A percentile compares a stretch with the other conserved stretches of the same genome.
phyloP scores from a whole-genome alignment of 2,797 vertebrate species.

The Neosalanx taihuensis region DNA sequence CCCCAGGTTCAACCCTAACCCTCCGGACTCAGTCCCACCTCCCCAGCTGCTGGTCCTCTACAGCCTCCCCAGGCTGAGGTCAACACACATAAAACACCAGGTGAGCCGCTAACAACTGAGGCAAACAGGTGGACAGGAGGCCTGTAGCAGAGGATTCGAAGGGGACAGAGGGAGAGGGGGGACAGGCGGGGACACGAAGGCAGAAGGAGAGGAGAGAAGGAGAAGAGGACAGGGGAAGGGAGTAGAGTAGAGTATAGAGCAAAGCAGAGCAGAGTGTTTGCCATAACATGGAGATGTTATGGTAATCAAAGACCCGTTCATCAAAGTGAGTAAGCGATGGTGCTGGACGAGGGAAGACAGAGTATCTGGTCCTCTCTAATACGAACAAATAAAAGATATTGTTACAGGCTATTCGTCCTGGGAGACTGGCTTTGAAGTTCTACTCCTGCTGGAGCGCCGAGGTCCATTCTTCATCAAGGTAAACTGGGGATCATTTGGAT shows the following conservation, averaged over 20 bases:
- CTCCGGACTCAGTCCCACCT: not conserved
- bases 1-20: not conserved
- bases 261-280: not conserved
- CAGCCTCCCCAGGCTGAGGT: constrained; percentile 53
- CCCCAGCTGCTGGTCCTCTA: constrained; percentile 66
- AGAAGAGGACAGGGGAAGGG: no score
- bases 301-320: constrained; percentile 67
- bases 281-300: constrained; percentile 22
- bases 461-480: constrained; percentile 56
- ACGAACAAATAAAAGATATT: constrained; percentile 63
- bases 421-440: constrained; percentile 54
- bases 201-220: no score
- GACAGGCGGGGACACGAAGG: no score
- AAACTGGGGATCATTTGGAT: not conserved
- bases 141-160: no score
- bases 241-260: no score
- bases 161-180: no score
- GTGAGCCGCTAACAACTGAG: constrained; percentile 45
- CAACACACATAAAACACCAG: constrained; percentile 57
- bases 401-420: constrained; percentile 66
- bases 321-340: constrained; percentile 53
- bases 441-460: constrained; percentile 34
- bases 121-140: not conserved
- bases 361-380: constrained; percentile 61
- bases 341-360: constrained; percentile 50